Base-by-base conservation (phyloP, 1,140 invertebrate species). In the Probaryconus sp. region DNA sequence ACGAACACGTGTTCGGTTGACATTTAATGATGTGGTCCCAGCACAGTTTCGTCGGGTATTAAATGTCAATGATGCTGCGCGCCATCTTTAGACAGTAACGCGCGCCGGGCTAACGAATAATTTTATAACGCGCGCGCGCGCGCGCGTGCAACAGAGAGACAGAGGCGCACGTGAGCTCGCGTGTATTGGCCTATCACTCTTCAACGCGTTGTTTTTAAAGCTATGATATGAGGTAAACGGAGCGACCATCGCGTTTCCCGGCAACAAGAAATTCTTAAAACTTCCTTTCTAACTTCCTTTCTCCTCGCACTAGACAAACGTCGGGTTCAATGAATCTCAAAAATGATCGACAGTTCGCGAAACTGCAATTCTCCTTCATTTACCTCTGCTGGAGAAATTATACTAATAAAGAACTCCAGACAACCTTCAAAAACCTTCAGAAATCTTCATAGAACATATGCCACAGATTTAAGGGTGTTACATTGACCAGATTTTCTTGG, bases 241-340 rank as follows among this genome's bases (percentile, higher is more conserved):
- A 51, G 26, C 35, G 33, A 35, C 24, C 45, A 68, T 58, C 64
- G 53, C 31, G 47, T 70, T 70, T 61, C 67, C 67, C 47, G 21
- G 26, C 40, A 35, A 18, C 50, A 10, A 58, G 13, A 50, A 33
- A 63, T 71, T 63, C 58, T 43, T 38, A 42, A 64, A 63, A 64
- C 56, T 63, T 71, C 51, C 58, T 64, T 58, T 71, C 51, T 63
- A 71, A 63, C 58, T 71, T 63, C 56, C 67, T 70, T 70, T 71
- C 68, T 63, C 58, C 58, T 42, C 7, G 28, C 28, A n/a, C 28
- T 20, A 61, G 24, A 40, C 45, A 50, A 50, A 50, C 28, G 47
- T 9, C 42, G 40, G 20, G 50, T 63, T 63, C 56, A 63, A 56
- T 50, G 68, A 61, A 70, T 61, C 50, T 63, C 48, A 63, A 55